Base-by-base conservation (phyloP, 2,797 vertebrate genomes). In the Oceanodroma leucorhoa region DNA sequence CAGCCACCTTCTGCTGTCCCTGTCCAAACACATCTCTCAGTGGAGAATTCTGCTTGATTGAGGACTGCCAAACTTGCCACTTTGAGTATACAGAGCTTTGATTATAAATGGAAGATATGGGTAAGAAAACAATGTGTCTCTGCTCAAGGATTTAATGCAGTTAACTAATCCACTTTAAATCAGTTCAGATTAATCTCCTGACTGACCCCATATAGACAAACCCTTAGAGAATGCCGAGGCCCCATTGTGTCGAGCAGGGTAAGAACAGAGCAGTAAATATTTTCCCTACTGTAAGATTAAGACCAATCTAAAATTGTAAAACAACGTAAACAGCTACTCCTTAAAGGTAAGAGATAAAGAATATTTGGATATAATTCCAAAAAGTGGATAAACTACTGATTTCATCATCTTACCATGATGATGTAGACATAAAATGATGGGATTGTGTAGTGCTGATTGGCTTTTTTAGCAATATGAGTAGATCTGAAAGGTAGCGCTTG, bases 91-190 rank as follows among this genome's bases (percentile, higher is more conserved):
- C 29, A 87, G 70, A 66, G 77, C 55, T 94, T 94, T 95, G 95
- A 87, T 96, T 89, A 48, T 89, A 73, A 94, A 80, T 80, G 45
- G 85, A 92, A 96, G 81, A 87, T 90, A 89, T 16, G 75, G 66
- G 48, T 73, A 90, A 84, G 90, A 92, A 95, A 95, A 92, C 90
- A 84, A 26, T 29, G 38, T 60, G 71, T 81, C 83, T 91, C 78
- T 94, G 80, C 84, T 93, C 72, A 43, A n/a, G 66, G 82, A 83
- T 78, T 89, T 91, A 91, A 91, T 88, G 76, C 91, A 71, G 91
- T 93, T 96, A 94, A 95, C 67, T 86, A 95, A 95, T 88, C 72
- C 89, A 95, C 65, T 88, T 96, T 86, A 86, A 96, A 95, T 96
- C 91, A 94, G 72, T 92, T 96, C 95, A 92, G 72, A 96, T 96